Percentiles rank a stretch among this genome's conserved stretches.
These are phyloP conservation scores for Phainopepla nitens DNA, from an alignment of 2,113 vertebrate genomes.

Conservation along the genomic window DNA sequence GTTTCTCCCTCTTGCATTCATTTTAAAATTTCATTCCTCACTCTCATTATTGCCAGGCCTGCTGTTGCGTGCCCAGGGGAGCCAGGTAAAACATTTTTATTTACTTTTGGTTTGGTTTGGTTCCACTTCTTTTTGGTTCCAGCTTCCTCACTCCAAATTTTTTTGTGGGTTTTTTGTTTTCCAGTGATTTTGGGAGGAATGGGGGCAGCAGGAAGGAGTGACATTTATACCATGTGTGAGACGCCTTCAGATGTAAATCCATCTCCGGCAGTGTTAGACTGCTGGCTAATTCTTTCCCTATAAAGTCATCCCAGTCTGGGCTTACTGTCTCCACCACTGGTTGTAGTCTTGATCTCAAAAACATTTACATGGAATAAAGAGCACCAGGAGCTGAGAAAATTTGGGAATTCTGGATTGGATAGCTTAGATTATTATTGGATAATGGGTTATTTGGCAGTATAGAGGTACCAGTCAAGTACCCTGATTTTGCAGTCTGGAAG, in stretches of 20 bases:
- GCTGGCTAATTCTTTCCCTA: neutral
- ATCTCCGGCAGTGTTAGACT: neutral
- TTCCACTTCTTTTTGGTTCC: neutral
- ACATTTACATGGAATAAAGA: neutral
- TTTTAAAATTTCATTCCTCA: conserved; percentile 58
- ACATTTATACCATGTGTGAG: neutral
- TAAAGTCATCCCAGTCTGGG: neutral
- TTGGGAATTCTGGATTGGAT: neutral
- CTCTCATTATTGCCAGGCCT: conserved; percentile 29
- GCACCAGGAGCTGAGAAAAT: neutral
- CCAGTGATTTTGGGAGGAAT: neutral
- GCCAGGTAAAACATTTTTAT: conserved; percentile 48
- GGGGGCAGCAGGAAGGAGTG: neutral
- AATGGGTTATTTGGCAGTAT: neutral
- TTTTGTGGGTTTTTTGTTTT: neutral
- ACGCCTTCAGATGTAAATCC: neutral
- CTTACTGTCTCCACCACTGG: neutral
- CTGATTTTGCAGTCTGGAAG: neutral
- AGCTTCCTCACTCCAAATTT: neutral
- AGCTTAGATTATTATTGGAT: neutral
- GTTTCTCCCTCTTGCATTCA: conserved; percentile 57
- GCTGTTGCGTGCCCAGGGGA: neutral
- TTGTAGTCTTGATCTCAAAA: neutral
- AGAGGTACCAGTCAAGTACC: neutral
- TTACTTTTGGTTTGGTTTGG: conserved; percentile 24